phyloP scores from a whole-genome alignment of 2,888 invertebrate genomes.

The Zaprionus obscuricornis region DNA sequence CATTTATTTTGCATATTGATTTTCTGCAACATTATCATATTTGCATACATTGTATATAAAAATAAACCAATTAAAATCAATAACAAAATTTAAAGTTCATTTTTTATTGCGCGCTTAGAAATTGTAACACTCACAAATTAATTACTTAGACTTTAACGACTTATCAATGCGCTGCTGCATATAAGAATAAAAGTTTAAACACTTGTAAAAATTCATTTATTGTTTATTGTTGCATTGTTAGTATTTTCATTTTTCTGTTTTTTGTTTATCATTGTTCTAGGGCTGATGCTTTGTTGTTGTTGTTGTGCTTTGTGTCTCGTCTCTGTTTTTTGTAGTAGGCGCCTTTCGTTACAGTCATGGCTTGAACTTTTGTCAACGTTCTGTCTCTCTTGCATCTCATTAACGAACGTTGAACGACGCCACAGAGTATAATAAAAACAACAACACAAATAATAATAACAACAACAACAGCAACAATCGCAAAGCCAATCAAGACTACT shows the following conservation, averaged over 20 bases:
- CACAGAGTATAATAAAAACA: conserved; percentile 19
- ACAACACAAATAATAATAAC: conserved; percentile 19
- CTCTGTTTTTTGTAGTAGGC: conserved; percentile 22
- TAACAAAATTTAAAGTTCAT: too few species aligned
- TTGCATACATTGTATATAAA: too few species aligned
- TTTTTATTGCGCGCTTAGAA: too few species aligned
- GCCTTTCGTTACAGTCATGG: conserved; percentile 43
- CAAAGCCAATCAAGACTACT: conserved; percentile 73
- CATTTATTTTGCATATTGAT: too few species aligned
- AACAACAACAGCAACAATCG: conserved; percentile 5
- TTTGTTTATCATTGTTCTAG: conserved; percentile 33
- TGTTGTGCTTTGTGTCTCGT: conserved; percentile 24
- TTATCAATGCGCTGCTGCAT: too few species aligned
- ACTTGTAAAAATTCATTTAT: neutral
- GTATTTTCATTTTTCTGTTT: conserved; percentile 24
- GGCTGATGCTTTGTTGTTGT: conserved; percentile 24
- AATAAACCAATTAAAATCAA: too few species aligned
- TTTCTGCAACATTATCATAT: too few species aligned
- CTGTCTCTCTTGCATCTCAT: conserved; percentile 61
- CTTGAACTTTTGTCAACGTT: conserved; percentile 10
- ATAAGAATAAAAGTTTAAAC: too few species aligned
- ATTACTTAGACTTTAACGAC: too few species aligned
- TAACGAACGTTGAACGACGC: conserved; percentile 61
- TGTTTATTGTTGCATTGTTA: neutral
- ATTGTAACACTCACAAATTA: too few species aligned